A percentile compares a stretch with the other conserved stretches of the same genome.
phyloP scores from a whole-genome alignment of 2,113 vertebrate genomes.

The Garra rufa region DNA sequence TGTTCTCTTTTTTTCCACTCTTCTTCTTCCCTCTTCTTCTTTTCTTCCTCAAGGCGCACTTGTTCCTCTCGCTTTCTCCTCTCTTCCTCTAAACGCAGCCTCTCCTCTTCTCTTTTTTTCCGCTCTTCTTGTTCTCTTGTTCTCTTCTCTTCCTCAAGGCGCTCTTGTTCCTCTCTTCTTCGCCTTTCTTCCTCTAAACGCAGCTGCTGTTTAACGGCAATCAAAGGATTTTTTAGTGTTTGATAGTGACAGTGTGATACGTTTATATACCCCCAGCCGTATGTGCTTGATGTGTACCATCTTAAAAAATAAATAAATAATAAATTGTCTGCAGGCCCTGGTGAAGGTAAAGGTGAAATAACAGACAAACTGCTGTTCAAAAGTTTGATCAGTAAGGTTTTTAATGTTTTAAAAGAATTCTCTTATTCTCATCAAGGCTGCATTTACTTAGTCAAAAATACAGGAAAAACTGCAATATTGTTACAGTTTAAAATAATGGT shows the following conservation, averaged over 20 bases:
- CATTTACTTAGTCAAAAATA: no score
- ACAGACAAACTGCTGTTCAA: no score
- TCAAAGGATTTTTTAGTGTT: neutral
- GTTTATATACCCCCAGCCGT: neutral
- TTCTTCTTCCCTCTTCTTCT: conserved; percentile 54
- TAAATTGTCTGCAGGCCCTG: no score
- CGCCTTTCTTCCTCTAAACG: conserved; percentile 63
- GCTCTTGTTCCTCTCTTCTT: conserved; percentile 55
- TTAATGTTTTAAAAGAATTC: no score
- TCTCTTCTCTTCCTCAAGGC: conserved; percentile 31
- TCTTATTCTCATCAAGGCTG: no score
- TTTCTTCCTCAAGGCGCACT: conserved; percentile 40
- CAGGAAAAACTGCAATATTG: no score
- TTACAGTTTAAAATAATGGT: no score
- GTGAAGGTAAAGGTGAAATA: no score
- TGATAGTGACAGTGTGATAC: neutral
- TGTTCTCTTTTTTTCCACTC: conserved; percentile 38
- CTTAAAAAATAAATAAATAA: no score
- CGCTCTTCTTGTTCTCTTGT: conserved; percentile 47
- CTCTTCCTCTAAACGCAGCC: conserved; percentile 55
- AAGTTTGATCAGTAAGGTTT: no score
- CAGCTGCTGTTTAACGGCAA: conserved; percentile 64
- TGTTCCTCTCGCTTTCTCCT: conserved; percentile 60
- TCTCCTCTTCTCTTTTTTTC: conserved; percentile 35
- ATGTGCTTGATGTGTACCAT: neutral